Base-by-base conservation (phyloP, 2,797 vertebrate genomes). In the Cephalopachus bancanus region DNA sequence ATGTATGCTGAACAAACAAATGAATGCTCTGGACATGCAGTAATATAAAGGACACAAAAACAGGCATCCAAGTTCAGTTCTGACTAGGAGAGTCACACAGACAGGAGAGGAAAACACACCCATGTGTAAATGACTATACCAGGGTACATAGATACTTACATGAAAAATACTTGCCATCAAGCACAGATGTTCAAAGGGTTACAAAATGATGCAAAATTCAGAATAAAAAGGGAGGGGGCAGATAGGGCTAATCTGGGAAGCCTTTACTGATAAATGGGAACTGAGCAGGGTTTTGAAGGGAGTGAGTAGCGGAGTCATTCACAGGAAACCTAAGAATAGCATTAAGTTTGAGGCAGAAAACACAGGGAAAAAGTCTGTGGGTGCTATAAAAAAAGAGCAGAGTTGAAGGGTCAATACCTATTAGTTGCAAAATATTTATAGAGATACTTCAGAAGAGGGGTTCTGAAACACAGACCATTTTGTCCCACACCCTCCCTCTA, bases 161-260 rank as follows among this genome's bases (percentile, higher is more conserved):
- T n/a, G 57, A 88, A 67, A 96, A 67, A 65, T 1, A 59, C 17
- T 64, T 26, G 33, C 1, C 26, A 57, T 44, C 20, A 57, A 89
- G 59, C 33, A 22, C 17, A 49, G 53, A 51, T 49, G 22, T 44
- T 80, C 62, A 72, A 84, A 92, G 26, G 10, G 10, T 57, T 59
- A 74, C 19, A 79, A 28, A 91, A 79, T 84, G 53, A 88, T 30
- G 24, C 8, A n/a, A 69, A 78, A 44, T 86, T 89, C 74, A 93
- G 79, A 85, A 90, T 19, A 80, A 57, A 3, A 4, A 14, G 67
- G 14, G 37, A 6, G 20, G 22, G 12, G 14, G 16, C 20, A 65
- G 71, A 67, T 0, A 74, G 9, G 51, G 62, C 78, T 80, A 30
- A 84, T 44, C 19, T 20, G 30, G 55, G 26, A 92, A 95, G 49